Base-by-base conservation (phyloP, 2,888 invertebrate genomes). In the Harpalus rufipes region DNA sequence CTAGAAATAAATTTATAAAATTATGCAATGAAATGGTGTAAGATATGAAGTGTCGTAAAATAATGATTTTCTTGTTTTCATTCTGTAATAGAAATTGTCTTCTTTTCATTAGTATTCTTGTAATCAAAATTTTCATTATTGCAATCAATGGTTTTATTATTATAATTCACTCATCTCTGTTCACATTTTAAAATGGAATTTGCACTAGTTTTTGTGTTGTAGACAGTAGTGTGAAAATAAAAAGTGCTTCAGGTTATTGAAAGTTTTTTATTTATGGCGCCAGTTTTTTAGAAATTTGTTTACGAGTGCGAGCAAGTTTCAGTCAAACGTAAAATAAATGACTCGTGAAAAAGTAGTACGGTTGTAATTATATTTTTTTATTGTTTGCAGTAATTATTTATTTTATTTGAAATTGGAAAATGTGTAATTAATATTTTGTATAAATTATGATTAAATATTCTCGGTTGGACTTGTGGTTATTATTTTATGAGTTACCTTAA, bases 181-280 rank as follows among this genome's bases (percentile, higher is more conserved):
- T 32, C 32, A 32, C 6, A 32, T 32, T 32, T 32, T 5, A 32
- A 32, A 32, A 4, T 21, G 21, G 21, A 58, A 44, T 44, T 59
- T 5, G 8, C n/a, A 25, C 14, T 14, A n/a, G 68, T 68, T 68
- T 68, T 68, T 68, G 12, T 10, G 25, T 4, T 32, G 68, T 14
- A 39, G 39, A 7, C n/a, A 39, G 14, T 68, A 25, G n/a, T 10
- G 21, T 5, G 21, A 14, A 25, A 18, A 63, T 63, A 32, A 63
- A 63, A 63, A 63, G 10, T 63, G 25, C 25, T 68, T 32, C 8
- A 39, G 39, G 32, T 68, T 65, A 65, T 65, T 65, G 65, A 65
- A 25, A 32, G 65, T 25, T 68, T 39, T 68, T 68, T 68, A 12
- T 39, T n/a, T 68, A 7, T 10, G 63, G 63, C 63, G 63, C 63